Conservation (phyloP, 2,113 vertebrate genomes). For the Nesogale talazaci region DNA sequence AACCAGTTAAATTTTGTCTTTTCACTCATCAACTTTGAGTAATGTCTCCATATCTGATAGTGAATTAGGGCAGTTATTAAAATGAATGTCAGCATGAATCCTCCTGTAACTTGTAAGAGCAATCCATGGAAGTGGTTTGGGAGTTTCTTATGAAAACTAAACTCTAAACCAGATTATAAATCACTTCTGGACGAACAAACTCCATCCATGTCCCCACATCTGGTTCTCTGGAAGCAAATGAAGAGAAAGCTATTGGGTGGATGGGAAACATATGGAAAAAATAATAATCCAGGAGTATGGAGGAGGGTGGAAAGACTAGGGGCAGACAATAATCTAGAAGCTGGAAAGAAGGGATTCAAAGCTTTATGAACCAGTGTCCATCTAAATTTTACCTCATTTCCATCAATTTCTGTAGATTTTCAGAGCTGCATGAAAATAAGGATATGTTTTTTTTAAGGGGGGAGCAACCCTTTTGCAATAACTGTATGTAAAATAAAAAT, state of each 20-base stretch:
- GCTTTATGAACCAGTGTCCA: not conserved
- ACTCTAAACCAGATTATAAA: slow-evolving; percentile 43
- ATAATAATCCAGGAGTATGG: not conserved
- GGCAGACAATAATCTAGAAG: not conserved
- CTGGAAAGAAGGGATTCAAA: not conserved
- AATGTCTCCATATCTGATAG: not conserved
- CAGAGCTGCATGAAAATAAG: not conserved
- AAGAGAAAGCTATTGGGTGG: not conserved
- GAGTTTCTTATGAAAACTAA: slow-evolving; percentile 42
- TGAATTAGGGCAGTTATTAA: slow-evolving; percentile 29
- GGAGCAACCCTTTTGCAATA: not conserved
- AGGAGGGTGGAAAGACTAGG: not conserved
- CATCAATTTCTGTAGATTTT: not conserved
- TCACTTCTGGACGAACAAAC: not conserved
- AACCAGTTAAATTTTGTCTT: slow-evolving; percentile 20
- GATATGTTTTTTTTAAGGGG: not conserved
- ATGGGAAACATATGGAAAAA: not conserved
- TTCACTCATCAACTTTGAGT: not conserved
- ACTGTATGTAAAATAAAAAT: too few species aligned
- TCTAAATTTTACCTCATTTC: not conserved
- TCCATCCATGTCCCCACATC: not conserved
- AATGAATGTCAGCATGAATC: not conserved
- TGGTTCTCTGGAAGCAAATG: slow-evolving; percentile 31
- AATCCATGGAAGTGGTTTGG: not conserved
- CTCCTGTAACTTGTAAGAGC: slow-evolving; percentile 43